Evolutionary conservation across 2,113 vertebrate species (phyloP).

Genomic region (Cepphus grylle): DNA sequence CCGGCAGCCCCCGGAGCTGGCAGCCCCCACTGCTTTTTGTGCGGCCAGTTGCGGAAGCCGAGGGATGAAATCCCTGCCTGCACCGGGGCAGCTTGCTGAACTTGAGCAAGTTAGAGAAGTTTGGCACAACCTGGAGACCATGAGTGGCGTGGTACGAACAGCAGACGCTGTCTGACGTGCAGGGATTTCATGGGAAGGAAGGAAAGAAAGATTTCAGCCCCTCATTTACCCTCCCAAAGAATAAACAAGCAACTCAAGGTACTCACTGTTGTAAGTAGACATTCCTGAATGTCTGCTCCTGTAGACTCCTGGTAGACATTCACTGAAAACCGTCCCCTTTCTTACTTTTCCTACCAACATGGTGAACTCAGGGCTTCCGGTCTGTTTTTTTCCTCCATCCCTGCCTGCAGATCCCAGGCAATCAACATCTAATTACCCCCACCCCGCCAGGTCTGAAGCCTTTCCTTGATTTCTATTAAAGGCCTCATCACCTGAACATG

Average conservation of each 20-base stretch:
- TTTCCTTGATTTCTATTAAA: background rate
- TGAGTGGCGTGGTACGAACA: rapidly evolving
- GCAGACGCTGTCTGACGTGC: background rate
- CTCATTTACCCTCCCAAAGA: background rate
- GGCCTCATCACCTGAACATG: background rate
- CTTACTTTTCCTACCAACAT: background rate
- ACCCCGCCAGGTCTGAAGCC: background rate
- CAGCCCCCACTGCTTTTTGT: background rate
- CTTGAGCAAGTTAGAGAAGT: too few species aligned
- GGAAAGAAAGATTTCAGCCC: background rate
- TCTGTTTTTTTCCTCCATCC: background rate
- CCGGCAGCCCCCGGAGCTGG: background rate
- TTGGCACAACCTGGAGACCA: background rate
- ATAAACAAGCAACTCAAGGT: background rate
- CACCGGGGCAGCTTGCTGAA: background rate
- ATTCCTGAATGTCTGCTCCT: too few species aligned
- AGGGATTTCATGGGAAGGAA: background rate
- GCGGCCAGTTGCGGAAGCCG: rapidly evolving
- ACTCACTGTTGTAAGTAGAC: background rate
- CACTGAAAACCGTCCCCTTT: background rate
- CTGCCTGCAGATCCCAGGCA: background rate
- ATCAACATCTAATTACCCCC: background rate
- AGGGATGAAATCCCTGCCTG: background rate
- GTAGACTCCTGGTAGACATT: background rate
- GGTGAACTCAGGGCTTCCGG: background rate